Conservation (phyloP, 2,113 vertebrate genomes). For the Gopherus flavomarginatus region DNA sequence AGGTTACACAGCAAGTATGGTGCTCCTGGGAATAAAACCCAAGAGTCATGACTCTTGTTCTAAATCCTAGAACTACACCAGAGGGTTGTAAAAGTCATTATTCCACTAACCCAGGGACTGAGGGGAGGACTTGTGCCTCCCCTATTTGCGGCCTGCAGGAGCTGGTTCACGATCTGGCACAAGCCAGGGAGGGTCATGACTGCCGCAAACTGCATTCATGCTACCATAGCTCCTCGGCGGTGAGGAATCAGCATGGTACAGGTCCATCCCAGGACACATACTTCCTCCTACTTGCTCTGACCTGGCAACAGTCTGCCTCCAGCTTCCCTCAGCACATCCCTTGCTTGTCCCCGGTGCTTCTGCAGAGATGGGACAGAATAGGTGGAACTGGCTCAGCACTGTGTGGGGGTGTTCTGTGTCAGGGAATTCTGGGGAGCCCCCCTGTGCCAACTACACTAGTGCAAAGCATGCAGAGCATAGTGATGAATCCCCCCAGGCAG, state of each 20-base stretch:
- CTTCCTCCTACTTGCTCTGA: background rate
- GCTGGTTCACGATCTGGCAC: background rate
- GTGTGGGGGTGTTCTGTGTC: accelerated
- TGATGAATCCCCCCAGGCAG: background rate
- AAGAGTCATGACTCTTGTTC: background rate
- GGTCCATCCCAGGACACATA: background rate
- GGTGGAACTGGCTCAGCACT: background rate
- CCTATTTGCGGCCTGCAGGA: background rate
- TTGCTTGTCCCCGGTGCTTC: background rate
- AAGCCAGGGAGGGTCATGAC: background rate
- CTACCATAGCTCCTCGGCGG: background rate
- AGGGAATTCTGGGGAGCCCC: accelerated
- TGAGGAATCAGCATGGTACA: background rate
- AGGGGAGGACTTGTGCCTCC: background rate
- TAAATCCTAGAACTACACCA: background rate
- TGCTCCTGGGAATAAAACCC: background rate
- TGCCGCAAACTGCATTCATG: background rate
- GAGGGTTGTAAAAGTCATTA: background rate
- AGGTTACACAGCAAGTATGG: background rate
- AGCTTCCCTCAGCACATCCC: accelerated
- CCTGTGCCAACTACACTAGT: accelerated
- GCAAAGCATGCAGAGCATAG: background rate
- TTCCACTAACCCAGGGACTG: background rate
- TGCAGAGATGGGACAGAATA: accelerated
- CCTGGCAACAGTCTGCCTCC: accelerated